These are phyloP conservation scores for Dinomys branickii DNA, from an alignment of 2,113 vertebrate species.

Conservation along the genomic window DNA sequence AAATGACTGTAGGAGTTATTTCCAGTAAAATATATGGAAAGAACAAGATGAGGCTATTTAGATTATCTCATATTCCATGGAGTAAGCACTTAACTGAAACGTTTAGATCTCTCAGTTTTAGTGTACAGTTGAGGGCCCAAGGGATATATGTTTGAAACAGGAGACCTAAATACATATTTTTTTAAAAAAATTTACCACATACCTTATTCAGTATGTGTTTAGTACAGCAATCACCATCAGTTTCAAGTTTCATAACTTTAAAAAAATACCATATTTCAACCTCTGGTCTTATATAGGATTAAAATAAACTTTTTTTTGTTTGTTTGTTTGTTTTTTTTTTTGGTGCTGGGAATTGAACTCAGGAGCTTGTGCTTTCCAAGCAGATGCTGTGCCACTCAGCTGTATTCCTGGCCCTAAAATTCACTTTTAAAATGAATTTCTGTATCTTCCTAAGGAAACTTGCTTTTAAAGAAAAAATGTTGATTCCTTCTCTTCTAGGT, in stretches of 20 bases:
- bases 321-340: too few species aligned
- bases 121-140: neutral
- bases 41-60: neutral
- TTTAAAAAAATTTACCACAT: neutral
- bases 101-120: neutral
- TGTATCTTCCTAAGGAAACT: constrained; percentile 28
- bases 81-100: neutral
- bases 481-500: constrained; percentile 86
- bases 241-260: constrained; percentile 48
- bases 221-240: neutral
- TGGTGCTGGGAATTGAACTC: too few species aligned
- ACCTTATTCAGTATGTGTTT: neutral
- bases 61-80: neutral
- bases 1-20: constrained; percentile 33
- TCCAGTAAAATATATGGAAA: neutral
- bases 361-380: too few species aligned
- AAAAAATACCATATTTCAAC: neutral
- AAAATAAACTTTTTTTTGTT: constrained; percentile 23
- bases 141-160: neutral
- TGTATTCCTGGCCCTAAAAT: neutral
- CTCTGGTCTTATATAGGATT: neutral
- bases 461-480: constrained; percentile 34
- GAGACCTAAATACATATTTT: neutral
- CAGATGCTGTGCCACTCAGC: too few species aligned
- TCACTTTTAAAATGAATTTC: constrained; percentile 45